Percentiles rank a stretch among this genome's conserved stretches.
Conservation (phyloP, 2,888 invertebrate genomes). For the Gymnosoma rotundatum region DNA sequence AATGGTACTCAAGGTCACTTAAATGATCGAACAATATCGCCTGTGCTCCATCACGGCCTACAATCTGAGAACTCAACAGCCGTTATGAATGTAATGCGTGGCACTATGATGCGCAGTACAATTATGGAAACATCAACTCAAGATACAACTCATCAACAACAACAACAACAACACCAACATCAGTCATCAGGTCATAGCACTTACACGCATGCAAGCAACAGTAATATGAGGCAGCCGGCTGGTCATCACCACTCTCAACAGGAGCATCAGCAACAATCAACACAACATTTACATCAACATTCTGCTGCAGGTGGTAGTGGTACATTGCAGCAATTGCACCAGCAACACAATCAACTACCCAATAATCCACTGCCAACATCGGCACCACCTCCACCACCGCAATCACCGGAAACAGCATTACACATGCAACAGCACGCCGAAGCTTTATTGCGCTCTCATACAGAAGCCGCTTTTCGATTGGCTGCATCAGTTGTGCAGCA, state of each 20-base stretch:
- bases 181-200: constrained; percentile 22
- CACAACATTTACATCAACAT: constrained; percentile 47
- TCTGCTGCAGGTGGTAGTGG: constrained; percentile 36
- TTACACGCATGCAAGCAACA: constrained; percentile 41
- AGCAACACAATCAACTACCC: constrained; percentile 45
- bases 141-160: constrained; percentile 62
- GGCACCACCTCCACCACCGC: constrained; percentile 72
- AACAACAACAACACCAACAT: constrained; percentile 70
- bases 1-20: constrained; percentile 41
- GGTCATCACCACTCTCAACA: constrained; percentile 74
- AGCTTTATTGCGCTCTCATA: constrained; percentile 91
- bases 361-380: constrained; percentile 65
- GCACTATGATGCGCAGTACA: constrained; percentile 83
- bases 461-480: constrained; percentile 91
- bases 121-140: constrained; percentile 80
- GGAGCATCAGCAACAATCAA: constrained; percentile 69
- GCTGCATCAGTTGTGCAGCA: constrained; percentile 87
- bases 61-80: constrained; percentile 79
- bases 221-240: constrained; percentile 71
- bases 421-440: constrained; percentile 92
- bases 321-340: constrained; percentile 44
- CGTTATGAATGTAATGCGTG: constrained; percentile 85
- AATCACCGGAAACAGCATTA: constrained; percentile 83
- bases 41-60: constrained; percentile 71
- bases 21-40: constrained; percentile 59